These are phyloP conservation scores for Pomatostomus ruficeps DNA, from an alignment of 2,113 vertebrate species.

Conservation along the genomic window DNA sequence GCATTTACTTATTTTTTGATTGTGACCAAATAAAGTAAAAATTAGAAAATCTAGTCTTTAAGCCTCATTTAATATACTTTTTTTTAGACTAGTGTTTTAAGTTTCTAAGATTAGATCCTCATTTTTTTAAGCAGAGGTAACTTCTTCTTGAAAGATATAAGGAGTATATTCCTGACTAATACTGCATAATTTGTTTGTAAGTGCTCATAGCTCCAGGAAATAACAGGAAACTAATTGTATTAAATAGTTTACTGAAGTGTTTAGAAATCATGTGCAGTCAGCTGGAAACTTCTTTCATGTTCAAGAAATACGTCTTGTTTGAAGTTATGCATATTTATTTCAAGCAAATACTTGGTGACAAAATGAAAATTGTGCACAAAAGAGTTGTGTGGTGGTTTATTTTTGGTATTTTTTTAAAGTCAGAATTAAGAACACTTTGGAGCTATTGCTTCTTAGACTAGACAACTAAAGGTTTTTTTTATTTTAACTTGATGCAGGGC, in stretches of 20 bases:
- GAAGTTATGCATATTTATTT: slow-evolving; percentile 1
- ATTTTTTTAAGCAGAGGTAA: not conserved
- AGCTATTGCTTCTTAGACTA: not conserved
- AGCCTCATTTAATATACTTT: not conserved
- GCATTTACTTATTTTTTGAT: not conserved
- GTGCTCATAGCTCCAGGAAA: not conserved
- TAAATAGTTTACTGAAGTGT: not conserved
- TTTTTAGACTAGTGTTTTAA: not conserved
- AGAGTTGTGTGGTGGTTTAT: not conserved
- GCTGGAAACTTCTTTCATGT: not conserved
- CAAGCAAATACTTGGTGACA: not conserved
- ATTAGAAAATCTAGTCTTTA: not conserved
- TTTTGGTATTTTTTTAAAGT: not conserved
- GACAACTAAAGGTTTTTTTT: not conserved
- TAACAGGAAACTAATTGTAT: not conserved
- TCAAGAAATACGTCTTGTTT: not conserved
- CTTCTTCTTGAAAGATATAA: not conserved
- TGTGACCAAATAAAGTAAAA: not conserved
- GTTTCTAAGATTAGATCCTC: not conserved
- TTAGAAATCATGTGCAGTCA: not conserved
- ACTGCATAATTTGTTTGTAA: not conserved
- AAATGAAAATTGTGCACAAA: not conserved
- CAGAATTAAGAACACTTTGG: not conserved
- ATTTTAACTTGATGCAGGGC: not conserved
- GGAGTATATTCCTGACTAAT: not conserved